phyloP scores from a whole-genome alignment of 2,113 vertebrate species.

The Limnothrissa miodon region DNA sequence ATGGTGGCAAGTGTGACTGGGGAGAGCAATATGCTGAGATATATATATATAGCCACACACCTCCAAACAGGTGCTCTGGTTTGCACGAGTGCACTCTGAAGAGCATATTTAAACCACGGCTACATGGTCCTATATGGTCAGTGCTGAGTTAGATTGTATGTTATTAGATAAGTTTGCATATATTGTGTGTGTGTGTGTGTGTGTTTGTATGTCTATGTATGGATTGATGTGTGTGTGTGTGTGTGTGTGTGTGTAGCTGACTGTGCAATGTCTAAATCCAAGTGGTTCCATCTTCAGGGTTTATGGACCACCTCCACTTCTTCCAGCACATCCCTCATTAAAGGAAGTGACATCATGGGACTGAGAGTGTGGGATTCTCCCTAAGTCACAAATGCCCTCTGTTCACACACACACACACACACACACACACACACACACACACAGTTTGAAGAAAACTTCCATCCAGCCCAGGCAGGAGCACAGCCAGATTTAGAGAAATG shows the following conservation, averaged over 20 bases:
- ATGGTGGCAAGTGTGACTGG: background rate
- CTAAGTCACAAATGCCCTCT: background rate
- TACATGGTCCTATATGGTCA: background rate
- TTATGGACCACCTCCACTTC: background rate
- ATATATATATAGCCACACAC: background rate
- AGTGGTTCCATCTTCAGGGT: background rate
- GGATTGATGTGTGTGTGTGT: background rate
- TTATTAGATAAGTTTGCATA: background rate
- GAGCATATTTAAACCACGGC: background rate
- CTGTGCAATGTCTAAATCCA: background rate
- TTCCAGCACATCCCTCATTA: background rate
- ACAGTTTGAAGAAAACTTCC: background rate
- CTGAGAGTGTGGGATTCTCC: background rate
- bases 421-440: conserved; percentile 1
- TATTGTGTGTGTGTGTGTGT: background rate
- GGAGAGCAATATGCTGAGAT: background rate
- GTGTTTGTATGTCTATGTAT: background rate
- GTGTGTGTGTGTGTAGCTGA: background rate
- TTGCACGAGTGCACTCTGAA: background rate
- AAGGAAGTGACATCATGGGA: background rate
- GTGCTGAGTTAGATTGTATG: background rate
- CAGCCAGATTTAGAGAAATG: background rate
- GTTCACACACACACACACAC: conserved; percentile 4
- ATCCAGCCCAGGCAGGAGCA: background rate
- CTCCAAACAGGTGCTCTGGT: background rate